A percentile compares a stretch with the other conserved stretches of the same genome.
phyloP scores from a whole-genome alignment of 1,140 invertebrate genomes.

The Helicoverpa armigera region DNA sequence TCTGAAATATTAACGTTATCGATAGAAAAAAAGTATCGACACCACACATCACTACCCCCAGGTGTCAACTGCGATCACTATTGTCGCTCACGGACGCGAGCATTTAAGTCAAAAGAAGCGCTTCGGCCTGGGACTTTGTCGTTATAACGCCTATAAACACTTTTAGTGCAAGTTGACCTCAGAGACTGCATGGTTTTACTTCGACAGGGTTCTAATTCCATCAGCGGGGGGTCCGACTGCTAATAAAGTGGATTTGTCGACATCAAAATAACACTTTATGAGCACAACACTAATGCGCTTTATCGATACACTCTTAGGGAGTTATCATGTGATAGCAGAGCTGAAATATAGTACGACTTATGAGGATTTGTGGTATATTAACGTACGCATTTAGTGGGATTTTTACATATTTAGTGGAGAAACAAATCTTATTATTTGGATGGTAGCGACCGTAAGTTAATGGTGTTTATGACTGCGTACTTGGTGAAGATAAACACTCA shows the following conservation, averaged over 20 bases:
- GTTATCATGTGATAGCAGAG: conserved; percentile 54
- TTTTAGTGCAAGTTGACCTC: conserved; percentile 62
- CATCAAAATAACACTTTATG: conserved; percentile 84
- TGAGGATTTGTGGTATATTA: conserved; percentile 45
- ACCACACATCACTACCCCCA: conserved; percentile 67
- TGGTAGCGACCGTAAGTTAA: conserved; percentile 5
- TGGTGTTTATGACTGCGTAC: conserved; percentile 3
- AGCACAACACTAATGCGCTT: conserved; percentile 75
- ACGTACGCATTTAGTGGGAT: conserved; percentile 16
- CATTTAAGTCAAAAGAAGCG: conserved; percentile 81
- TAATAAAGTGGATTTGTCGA: conserved; percentile 85
- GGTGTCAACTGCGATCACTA: conserved; percentile 80
- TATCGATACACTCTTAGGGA: conserved; percentile 65
- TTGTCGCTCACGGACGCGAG: conserved; percentile 75
- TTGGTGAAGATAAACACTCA: neutral
- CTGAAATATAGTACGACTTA: conserved; percentile 50
- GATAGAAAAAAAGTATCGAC: conserved; percentile 51
- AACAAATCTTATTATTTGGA: conserved; percentile 10
- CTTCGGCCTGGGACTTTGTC: conserved; percentile 73
- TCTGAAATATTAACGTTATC: conserved; percentile 34
- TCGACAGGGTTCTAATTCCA: conserved; percentile 72
- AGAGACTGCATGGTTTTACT: conserved; percentile 54
- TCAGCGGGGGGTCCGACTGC: conserved; percentile 77
- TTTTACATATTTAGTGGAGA: conserved; percentile 44
- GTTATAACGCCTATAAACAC: conserved; percentile 66